Evolutionary conservation across 2,113 vertebrate genomes (phyloP).

Genomic region (Ranitomeya imitator): DNA sequence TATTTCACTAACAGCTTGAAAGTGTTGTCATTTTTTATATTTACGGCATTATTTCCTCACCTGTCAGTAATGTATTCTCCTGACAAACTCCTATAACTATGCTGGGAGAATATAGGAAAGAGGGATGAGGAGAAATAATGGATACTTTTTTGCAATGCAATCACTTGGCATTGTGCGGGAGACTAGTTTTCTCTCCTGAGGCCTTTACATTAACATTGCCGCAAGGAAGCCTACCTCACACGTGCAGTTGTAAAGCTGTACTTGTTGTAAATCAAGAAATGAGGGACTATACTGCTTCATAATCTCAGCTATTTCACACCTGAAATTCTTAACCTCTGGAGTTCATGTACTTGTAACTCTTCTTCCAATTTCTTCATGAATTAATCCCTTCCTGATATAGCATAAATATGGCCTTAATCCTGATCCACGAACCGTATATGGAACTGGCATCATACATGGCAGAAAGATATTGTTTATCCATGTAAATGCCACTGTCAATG

Average conservation of each 20-base stretch:
- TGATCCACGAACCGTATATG: too few species aligned
- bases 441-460: too few species aligned
- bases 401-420: too few species aligned
- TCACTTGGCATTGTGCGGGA: constrained; percentile 11
- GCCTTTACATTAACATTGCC: constrained; percentile 7
- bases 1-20: background rate
- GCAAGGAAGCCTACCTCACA: constrained; percentile 23
- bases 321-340: background rate
- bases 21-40: constrained; percentile 16
- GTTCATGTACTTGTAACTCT: background rate
- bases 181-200: background rate
- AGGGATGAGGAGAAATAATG: background rate
- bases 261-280: constrained; percentile 22
- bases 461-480: too few species aligned
- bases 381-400: too few species aligned
- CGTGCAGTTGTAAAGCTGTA: background rate
- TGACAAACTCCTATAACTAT: background rate
- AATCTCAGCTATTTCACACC: background rate
- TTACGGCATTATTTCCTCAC: background rate
- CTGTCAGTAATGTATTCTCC: background rate
- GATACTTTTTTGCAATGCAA: constrained; percentile 10
- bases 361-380: background rate
- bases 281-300: background rate
- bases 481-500: too few species aligned
- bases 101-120: background rate